Percentiles rank a stretch among this genome's conserved stretches.
Evolutionary conservation across 2,113 vertebrate genomes (phyloP).

Genomic region (Mus spicilegus): DNA sequence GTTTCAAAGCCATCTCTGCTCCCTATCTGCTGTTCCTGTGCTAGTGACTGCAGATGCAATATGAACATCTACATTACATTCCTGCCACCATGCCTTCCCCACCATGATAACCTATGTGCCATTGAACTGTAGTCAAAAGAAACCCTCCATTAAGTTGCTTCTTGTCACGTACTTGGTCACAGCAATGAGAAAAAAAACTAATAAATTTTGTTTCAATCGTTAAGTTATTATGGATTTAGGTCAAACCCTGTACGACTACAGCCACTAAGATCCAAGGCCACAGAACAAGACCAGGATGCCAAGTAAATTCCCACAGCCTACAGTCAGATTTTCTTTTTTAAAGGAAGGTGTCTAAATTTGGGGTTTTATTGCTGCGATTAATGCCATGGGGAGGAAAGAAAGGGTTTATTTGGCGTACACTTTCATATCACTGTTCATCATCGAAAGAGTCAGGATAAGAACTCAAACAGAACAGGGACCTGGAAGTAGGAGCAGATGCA

Average conservation of each 20-base stretch:
- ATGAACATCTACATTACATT: not conserved
- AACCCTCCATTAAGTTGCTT: not conserved
- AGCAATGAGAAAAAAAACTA: not conserved
- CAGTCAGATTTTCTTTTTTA: not conserved
- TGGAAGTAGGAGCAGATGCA: not conserved
- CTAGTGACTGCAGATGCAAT: not conserved
- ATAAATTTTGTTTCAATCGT: not conserved
- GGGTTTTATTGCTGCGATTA: not conserved
- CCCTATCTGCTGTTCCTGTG: not conserved
- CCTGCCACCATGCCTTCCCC: not conserved
- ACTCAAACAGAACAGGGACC: not conserved
- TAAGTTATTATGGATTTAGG: not conserved
- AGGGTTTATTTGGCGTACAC: not conserved
- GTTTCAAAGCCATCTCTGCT: not conserved
- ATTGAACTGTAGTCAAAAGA: not conserved
- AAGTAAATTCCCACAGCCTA: not conserved
- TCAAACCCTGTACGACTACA: not conserved
- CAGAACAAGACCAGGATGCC: not conserved
- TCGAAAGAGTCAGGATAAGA: not conserved
- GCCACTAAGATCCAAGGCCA: not conserved
- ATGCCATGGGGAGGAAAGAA: not conserved
- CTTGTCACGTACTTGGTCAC: not conserved
- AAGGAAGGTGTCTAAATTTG: not conserved
- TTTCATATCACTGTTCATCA: not conserved
- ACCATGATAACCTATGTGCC: not conserved